Evolutionary conservation across 2,113 vertebrate species (phyloP), one percentile per base, ranked within the genome.

Genomic region (Heterochromis multidens): DNA sequence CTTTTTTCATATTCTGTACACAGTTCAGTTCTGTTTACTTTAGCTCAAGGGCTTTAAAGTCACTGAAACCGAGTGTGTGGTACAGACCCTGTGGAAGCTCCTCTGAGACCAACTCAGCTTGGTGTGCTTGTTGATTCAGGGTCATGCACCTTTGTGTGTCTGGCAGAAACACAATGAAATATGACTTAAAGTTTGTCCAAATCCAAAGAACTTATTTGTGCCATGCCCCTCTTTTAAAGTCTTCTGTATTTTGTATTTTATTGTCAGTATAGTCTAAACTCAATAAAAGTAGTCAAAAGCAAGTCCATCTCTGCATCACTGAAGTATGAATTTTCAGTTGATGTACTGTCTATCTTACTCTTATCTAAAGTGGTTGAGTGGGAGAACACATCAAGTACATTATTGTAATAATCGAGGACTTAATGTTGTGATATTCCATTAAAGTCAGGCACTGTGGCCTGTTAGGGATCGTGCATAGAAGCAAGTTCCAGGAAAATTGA

Each of bases 81-180:
- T 33, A 12, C 79, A 82, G 80, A 77, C 79, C 63, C 54, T 14
- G 56, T 58, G 29, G 27, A 63, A 76, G 79, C 82, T 79, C 81
- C 58, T 76, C 81, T 67, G 77, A 91, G 81, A 91, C 61, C 79
- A 23, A 58, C 81, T 88, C 72, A 33, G 58, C 58, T 77, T 1
- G 56, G 61, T 78, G 82, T 59, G 40, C 65, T 81, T 85, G 91
- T 72, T 80, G 80, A 85, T 82, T 85, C 76, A 63, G 77, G 88
- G 80, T 91, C 86, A 81, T 72, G 84, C 82, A 87, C 80, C 77
- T 89, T 78, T 86, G 80, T 74, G 70, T 11, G 58, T 25, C 84
- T 79, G 80, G 43, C 58, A 77, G 57, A 65, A 91, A 86, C 76
- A 67, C 80, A 65, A 49, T 59, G 74, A 82, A 81, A 80, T 49